phyloP scores from a whole-genome alignment of 2,888 invertebrate genomes.

The Pachycephus smyrnensis region DNA sequence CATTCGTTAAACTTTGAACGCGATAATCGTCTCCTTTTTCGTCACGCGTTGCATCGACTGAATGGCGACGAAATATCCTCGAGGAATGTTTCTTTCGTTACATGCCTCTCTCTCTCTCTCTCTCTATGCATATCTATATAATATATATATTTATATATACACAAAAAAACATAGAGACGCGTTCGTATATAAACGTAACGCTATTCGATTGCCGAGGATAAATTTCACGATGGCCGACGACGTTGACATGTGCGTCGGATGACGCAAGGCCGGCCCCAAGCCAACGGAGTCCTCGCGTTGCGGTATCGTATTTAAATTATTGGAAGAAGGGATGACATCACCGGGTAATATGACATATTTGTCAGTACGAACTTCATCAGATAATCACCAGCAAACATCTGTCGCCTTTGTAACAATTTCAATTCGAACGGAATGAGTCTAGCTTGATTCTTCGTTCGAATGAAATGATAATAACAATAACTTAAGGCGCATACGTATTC shows the following conservation, averaged over 20 bases:
- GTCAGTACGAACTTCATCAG: neutral
- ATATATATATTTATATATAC: too few relatives aligned
- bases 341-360: neutral
- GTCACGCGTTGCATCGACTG: neutral
- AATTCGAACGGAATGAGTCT: neutral
- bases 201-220: constrained; percentile 9
- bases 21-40: constrained; percentile 4
- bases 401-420: neutral
- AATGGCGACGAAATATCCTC: neutral
- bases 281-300: neutral
- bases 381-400: neutral
- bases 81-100: too few relatives aligned
- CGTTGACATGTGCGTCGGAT: constrained; percentile 4
- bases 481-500: neutral
- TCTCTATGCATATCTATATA: too few relatives aligned
- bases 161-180: neutral
- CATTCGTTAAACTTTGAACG: constrained; percentile 22
- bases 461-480: neutral
- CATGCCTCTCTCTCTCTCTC: too few relatives aligned
- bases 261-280: neutral
- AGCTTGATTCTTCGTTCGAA: neutral
- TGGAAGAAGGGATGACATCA: neutral
- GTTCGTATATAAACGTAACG: neutral
- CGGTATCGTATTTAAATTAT: constrained; percentile 1
- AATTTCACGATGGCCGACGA: constrained; percentile 3